These are phyloP conservation scores for Taurulus bubalis DNA, from an alignment of 2,113 vertebrate species.

Conservation along the genomic window DNA sequence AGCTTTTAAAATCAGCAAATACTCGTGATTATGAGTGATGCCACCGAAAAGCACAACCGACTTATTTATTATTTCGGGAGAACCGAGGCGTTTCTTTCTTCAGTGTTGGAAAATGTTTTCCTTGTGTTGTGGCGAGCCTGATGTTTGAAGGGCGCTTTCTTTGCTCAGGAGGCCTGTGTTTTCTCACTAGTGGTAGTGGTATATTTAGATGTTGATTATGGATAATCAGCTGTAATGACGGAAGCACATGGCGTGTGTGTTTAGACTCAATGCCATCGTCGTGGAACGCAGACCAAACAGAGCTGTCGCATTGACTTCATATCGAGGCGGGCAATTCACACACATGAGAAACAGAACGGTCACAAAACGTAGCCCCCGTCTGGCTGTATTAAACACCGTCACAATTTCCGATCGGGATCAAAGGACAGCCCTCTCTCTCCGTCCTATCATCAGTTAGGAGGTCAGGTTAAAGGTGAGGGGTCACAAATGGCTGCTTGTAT, in stretches of 20 bases:
- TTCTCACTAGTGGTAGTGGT: constrained; percentile 77
- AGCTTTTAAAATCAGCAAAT: constrained; percentile 79
- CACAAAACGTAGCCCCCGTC: background rate
- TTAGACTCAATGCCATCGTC: constrained; percentile 78
- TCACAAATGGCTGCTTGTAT: constrained; percentile 87
- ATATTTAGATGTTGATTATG: constrained; percentile 85
- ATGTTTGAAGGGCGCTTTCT: constrained; percentile 71
- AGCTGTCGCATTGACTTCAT: constrained; percentile 61
- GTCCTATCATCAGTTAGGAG: constrained; percentile 67
- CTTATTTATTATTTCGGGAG: constrained; percentile 80
- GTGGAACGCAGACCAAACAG: constrained; percentile 78
- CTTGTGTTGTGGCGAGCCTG: constrained; percentile 69
- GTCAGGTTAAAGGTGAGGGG: constrained; percentile 83
- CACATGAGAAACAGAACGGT: background rate
- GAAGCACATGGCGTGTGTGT: constrained; percentile 78
- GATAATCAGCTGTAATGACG: constrained; percentile 84
- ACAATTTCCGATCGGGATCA: constrained; percentile 45
- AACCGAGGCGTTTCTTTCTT: constrained; percentile 56
- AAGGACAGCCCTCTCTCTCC: constrained; percentile 22
- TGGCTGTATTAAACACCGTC: background rate
- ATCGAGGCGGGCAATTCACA: constrained; percentile 53
- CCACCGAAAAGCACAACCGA: constrained; percentile 67
- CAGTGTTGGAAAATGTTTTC: constrained; percentile 70
- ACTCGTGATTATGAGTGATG: constrained; percentile 84
- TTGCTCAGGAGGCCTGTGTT: constrained; percentile 78